Evolutionary conservation across 2,888 invertebrate species (phyloP), one percentile per base, ranked within the genome.

Genomic region (Acleris laterana): DNA sequence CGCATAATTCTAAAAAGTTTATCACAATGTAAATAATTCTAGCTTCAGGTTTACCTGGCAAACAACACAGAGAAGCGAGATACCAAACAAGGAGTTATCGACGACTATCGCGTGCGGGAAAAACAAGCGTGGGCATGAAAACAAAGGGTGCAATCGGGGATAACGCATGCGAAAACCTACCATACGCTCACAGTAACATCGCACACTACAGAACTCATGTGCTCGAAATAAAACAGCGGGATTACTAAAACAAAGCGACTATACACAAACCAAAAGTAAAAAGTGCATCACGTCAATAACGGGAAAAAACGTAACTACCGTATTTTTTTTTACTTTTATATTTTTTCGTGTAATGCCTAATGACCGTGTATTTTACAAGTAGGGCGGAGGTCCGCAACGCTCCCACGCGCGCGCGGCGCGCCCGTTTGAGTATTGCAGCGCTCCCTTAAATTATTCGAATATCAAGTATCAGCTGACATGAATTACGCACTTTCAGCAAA

Each of bases 401-500:
- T 87, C 87, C 80, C 82, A 89, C 88, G 88, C 74, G 80, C 74
- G 77, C 73, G 66, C 51, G 5, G 63, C 65, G 71, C 78, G 75
- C 76, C 77, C 89, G 89, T 88, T 86, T 78, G 87, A 88, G 83
- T 87, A 88, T 88, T 90, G 85, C 88, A 83, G 77, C 61, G 46
- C 88, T 90, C 87, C 69, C 73, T 75, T 70, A 77, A 77, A 79
- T 82, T 87, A 86, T 85, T 82, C 77, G 83, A 86, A 83, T 79
- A 83, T 84, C 86, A 82, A 84, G 81, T 87, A 88, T 79, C 92
- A 93, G 93, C 93, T 93, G 93, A 90, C 93, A 93, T 91, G 93
- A 93, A 91, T 93, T 88, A 93, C 93, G 93, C 93, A 93, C 93
- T 93, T 93, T 93, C 93, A 93, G 93, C 93, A 93, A 93, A 93